A percentile compares a stretch with the other conserved stretches of the same genome.
Evolutionary conservation across 2,113 vertebrate species (phyloP).

Genomic region (Mus spicilegus): DNA sequence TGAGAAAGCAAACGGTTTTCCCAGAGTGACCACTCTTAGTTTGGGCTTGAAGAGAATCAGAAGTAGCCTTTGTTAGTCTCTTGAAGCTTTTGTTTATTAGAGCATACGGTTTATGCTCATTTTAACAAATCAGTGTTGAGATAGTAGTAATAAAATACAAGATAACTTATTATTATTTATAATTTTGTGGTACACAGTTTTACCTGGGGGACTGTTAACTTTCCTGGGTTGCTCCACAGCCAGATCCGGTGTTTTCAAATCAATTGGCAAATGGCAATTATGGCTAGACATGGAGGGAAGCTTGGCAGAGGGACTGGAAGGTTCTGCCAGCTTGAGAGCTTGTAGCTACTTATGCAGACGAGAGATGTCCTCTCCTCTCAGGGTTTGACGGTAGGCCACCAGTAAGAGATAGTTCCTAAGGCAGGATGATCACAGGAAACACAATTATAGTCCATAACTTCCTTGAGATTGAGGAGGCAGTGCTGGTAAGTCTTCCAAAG

Average conservation of each 20-base stretch:
- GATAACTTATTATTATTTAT: conserved; percentile 15
- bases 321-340: conserved; percentile 41
- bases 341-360: conserved; percentile 23
- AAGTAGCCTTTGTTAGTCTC: not conserved
- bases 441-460: conserved; percentile 20
- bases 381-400: conserved; percentile 38
- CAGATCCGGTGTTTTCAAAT: conserved; percentile 47
- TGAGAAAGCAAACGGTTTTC: conserved; percentile 11
- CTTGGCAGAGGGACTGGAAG: conserved; percentile 37
- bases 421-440: conserved; percentile 53
- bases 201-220: conserved; percentile 41
- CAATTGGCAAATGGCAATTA: conserved; percentile 43
- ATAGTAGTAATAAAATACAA: not conserved
- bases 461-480: conserved; percentile 1
- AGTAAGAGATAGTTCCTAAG: conserved; percentile 30
- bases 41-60: not conserved
- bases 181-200: conserved; percentile 39
- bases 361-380: not conserved
- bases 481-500: not conserved
- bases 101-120: not conserved
- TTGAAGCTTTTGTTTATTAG: not conserved
- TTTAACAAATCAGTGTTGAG: not conserved
- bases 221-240: conserved; percentile 37
- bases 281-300: conserved; percentile 50
- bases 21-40: not conserved